phyloP scores from a whole-genome alignment of 2,888 invertebrate genomes.

The Dolichomitus sp. region DNA sequence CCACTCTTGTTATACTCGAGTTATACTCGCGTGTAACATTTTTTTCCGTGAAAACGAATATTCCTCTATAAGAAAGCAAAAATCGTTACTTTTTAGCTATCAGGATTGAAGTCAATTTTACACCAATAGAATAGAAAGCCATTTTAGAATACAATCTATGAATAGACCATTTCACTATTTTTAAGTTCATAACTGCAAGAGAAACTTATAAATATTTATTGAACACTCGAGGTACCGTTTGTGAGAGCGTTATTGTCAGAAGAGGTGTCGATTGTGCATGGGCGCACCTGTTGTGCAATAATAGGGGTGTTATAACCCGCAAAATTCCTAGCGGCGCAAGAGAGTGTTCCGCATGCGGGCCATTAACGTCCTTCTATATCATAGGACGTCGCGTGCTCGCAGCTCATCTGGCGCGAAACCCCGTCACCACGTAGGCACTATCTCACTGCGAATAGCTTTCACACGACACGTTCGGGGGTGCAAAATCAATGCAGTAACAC shows the following conservation, averaged over 20 bases:
- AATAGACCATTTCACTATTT: not conserved
- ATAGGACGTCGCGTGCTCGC: slow-evolving; percentile 82
- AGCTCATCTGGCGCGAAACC: slow-evolving; percentile 81
- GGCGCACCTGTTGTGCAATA: slow-evolving; percentile 80
- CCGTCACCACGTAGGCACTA: slow-evolving; percentile 79
- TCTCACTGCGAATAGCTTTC: slow-evolving; percentile 81
- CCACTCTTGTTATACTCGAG: too few relatives aligned
- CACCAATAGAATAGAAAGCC: not conserved
- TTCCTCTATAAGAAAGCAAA: too few relatives aligned
- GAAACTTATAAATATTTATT: slow-evolving; percentile 9
- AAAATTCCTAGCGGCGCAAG: slow-evolving; percentile 68
- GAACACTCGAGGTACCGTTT: not conserved
- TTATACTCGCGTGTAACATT: too few relatives aligned
- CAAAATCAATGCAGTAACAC: slow-evolving; percentile 82
- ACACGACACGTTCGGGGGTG: slow-evolving; percentile 78
- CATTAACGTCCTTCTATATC: slow-evolving; percentile 73
- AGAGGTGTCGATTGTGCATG: slow-evolving; percentile 14
- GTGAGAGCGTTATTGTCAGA: slow-evolving; percentile 4
- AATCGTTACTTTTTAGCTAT: not conserved
- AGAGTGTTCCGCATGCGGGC: slow-evolving; percentile 53
- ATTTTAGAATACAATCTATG: not conserved
- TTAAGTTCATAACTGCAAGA: not conserved
- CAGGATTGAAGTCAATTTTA: slow-evolving; percentile 1
- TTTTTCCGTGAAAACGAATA: too few relatives aligned
- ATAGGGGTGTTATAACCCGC: slow-evolving; percentile 49